Conservation (phyloP, 1,140 invertebrate species). For the Phymastichus coffea region DNA sequence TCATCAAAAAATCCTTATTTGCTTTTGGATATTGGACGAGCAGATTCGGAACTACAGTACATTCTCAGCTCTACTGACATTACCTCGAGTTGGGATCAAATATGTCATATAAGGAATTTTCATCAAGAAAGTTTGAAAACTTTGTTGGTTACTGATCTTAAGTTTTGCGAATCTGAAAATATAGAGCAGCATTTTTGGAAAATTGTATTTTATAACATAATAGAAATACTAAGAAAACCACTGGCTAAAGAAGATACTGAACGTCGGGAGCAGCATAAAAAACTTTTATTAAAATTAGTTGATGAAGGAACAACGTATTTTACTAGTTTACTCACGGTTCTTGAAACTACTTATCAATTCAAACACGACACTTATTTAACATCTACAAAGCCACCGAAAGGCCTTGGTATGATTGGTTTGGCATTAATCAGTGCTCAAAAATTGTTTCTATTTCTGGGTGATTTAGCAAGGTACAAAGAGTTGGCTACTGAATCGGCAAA, state of each 20-base stretch:
- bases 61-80: constrained; percentile 56
- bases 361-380: constrained; percentile 63
- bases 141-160: constrained; percentile 78
- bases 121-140: constrained; percentile 74
- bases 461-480: constrained; percentile 87
- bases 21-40: constrained; percentile 59
- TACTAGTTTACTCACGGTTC: constrained; percentile 70
- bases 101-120: constrained; percentile 56
- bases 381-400: constrained; percentile 59
- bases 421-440: constrained; percentile 85
- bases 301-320: constrained; percentile 81
- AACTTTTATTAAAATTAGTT: constrained; percentile 71
- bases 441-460: constrained; percentile 84
- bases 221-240: constrained; percentile 75
- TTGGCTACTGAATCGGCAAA: constrained; percentile 80
- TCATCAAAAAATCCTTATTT: constrained; percentile 56
- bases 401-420: constrained; percentile 69
- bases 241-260: constrained; percentile 59
- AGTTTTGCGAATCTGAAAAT: constrained; percentile 85
- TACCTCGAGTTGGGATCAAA: constrained; percentile 56
- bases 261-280: constrained; percentile 61
- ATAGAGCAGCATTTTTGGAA: constrained; percentile 92
- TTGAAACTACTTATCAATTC: constrained; percentile 76
- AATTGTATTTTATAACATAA: constrained; percentile 86
- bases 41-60: constrained; percentile 60